A percentile compares a stretch with the other conserved stretches of the same genome.
Conservation (phyloP, 2,888 invertebrate species). For the Maniola hyperantus region DNA sequence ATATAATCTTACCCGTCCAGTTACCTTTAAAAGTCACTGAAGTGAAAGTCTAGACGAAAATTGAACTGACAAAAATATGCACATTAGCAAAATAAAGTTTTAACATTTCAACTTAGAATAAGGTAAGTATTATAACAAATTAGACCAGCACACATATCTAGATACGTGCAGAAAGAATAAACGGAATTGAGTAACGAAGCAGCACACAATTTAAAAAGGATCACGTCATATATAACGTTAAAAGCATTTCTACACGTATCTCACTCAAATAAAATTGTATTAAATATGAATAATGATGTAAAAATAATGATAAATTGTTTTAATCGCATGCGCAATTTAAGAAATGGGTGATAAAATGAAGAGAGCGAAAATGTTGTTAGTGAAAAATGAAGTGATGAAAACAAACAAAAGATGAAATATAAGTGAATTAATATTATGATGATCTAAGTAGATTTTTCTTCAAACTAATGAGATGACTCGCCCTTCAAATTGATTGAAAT, state of each 20-base stretch:
- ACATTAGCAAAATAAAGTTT: background rate
- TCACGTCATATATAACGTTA: conserved; percentile 13
- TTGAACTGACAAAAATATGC: background rate
- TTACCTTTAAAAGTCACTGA: background rate
- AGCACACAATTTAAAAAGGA: conserved; percentile 5
- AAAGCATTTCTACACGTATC: conserved; percentile 18
- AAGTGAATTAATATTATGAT: background rate
- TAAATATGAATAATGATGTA: conserved; percentile 26
- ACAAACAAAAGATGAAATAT: background rate
- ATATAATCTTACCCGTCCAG: too few relatives aligned
- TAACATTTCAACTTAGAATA: background rate
- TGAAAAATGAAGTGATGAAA: background rate
- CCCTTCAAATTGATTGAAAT: conserved; percentile 34
- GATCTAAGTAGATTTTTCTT: background rate
- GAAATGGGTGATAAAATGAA: conserved; percentile 5
- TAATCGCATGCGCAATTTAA: conserved; percentile 11
- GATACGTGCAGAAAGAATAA: background rate
- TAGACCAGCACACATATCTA: background rate
- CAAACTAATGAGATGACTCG: conserved; percentile 11
- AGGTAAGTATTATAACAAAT: background rate
- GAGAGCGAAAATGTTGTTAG: background rate
- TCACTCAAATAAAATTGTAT: conserved; percentile 22
- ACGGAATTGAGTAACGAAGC: conserved; percentile 8
- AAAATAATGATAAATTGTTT: conserved; percentile 26
- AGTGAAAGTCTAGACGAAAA: background rate